These are phyloP conservation scores for Melanotaenia parkinsoni DNA, from an alignment of 2,797 vertebrate species.

Conservation along the genomic window DNA sequence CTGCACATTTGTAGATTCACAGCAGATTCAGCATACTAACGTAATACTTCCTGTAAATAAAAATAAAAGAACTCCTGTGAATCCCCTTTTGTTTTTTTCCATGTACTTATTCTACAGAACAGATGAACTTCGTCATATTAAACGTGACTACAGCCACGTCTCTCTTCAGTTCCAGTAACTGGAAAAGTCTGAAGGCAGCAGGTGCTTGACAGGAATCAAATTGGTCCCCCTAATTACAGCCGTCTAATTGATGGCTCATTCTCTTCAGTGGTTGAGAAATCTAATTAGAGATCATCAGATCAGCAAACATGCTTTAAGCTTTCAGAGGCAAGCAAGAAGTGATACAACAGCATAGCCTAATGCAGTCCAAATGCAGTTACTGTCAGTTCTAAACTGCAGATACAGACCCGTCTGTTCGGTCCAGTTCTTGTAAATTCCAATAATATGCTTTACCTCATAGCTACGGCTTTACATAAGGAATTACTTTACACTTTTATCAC, in stretches of 20 bases:
- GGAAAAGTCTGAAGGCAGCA: constrained; percentile 64
- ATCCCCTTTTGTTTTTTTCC: neutral
- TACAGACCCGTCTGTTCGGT: constrained; percentile 17
- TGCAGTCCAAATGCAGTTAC: constrained; percentile 51
- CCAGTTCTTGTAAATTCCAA: constrained; percentile 5
- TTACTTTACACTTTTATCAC: too few relatives aligned
- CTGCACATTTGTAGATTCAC: neutral
- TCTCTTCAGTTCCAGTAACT: constrained; percentile 51
- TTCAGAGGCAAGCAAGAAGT: constrained; percentile 55
- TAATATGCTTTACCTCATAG: neutral
- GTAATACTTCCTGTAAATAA: too few relatives aligned
- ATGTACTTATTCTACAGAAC: neutral
- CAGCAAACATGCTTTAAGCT: constrained; percentile 68
- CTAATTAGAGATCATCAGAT: constrained; percentile 78
- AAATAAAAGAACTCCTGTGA: too few relatives aligned
- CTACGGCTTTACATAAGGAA: neutral
- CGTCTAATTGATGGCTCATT: constrained; percentile 79
- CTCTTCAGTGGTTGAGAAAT: constrained; percentile 72
- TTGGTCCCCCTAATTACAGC: constrained; percentile 63
- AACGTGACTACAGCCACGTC: neutral
- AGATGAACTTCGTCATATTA: neutral
- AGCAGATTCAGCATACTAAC: too few relatives aligned
- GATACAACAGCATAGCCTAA: constrained; percentile 50
- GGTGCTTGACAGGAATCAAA: constrained; percentile 77
- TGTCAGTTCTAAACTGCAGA: constrained; percentile 33